These are phyloP conservation scores for Ptyas mucosa DNA, from an alignment of 2,113 vertebrate genomes.

Conservation along the genomic window DNA sequence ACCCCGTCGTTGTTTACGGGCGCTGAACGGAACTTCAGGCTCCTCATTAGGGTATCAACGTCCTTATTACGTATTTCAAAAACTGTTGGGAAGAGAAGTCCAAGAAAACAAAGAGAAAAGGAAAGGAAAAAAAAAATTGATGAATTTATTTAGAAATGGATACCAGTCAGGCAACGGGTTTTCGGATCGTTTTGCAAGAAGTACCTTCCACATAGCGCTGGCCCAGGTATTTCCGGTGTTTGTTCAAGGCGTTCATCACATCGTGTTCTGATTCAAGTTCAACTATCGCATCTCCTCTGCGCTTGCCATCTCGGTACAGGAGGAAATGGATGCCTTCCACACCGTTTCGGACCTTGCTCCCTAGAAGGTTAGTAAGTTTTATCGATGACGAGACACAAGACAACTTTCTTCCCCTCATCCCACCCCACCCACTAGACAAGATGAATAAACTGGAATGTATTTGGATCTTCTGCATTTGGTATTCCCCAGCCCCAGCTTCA, in stretches of 20 bases:
- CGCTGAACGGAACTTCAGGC: slow-evolving; percentile 59
- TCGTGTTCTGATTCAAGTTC: slow-evolving; percentile 88
- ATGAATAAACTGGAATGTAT: neutral
- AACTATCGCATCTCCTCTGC: slow-evolving; percentile 84
- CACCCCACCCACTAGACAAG: fast-evolving
- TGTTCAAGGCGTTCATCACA: slow-evolving; percentile 85
- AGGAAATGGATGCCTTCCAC: slow-evolving; percentile 85
- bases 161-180: neutral
- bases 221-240: slow-evolving; percentile 86
- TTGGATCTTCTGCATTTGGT: neutral
- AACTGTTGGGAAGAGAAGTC: slow-evolving; percentile 51
- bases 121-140: fast-evolving
- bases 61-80: slow-evolving; percentile 84
- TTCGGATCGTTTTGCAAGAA: neutral
- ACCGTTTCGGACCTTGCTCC: slow-evolving; percentile 82
- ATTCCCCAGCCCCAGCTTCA: neutral
- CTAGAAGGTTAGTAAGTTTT: slow-evolving; percentile 62
- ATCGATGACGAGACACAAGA: neutral
- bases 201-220: slow-evolving; percentile 91
- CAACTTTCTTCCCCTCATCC: neutral
- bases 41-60: slow-evolving; percentile 78
- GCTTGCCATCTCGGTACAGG: slow-evolving; percentile 76
- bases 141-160: neutral
- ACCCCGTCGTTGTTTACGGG: slow-evolving; percentile 64
- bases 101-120: neutral